Base-by-base conservation (phyloP, 2,888 invertebrate species). In the Gymnocheta viridis region DNA sequence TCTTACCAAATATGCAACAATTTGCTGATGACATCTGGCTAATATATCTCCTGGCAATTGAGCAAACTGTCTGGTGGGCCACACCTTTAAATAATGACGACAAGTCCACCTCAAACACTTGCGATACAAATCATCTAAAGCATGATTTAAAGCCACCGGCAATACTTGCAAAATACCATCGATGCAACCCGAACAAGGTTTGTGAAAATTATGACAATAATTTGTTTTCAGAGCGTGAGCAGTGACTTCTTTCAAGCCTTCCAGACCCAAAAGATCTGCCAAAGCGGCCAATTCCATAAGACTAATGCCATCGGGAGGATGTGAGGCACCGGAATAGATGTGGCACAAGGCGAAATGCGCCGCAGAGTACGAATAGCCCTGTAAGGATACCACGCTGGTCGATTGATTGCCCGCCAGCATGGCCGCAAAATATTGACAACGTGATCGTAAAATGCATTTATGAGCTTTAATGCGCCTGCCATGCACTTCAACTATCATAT, bases 141-240 rank as follows among this genome's bases (percentile, higher is more conserved):
- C 96, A 91, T 97, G 98, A 51, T 96, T 96, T 4, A 96, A 94
- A 4, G 97, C 95, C 51, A 98, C 93, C 0, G 97, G 96, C 87
- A 98, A 93, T 85, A 98, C 97, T 91, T 98, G 98, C 41, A 97
- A 92, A 2, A 98, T 96, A 5, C 97, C 97, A 58, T 96, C 95
- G 19, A 96, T 95, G 91, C 98, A 98, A 38, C 96, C 95, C 58
- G 96, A 94, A 91, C 98, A 99, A 0, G 98, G 98, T 93, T 96
- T 96, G 90, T 99, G 98, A 91, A 99, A 98, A 91, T 97, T 95
- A 91, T 99, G 98, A 90, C 98, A 98, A 91, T 97, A 97, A 91
- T 96, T 96, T 22, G 95, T 95, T 92, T 96, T 96, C 38, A 98
- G 93, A 0, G 96, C 96, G 88, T 97, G 96, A 89, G 96, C 96